Evolutionary conservation across 2,888 invertebrate genomes (phyloP), one percentile per base, ranked within the genome.

Genomic region (Oscheius sp.): DNA sequence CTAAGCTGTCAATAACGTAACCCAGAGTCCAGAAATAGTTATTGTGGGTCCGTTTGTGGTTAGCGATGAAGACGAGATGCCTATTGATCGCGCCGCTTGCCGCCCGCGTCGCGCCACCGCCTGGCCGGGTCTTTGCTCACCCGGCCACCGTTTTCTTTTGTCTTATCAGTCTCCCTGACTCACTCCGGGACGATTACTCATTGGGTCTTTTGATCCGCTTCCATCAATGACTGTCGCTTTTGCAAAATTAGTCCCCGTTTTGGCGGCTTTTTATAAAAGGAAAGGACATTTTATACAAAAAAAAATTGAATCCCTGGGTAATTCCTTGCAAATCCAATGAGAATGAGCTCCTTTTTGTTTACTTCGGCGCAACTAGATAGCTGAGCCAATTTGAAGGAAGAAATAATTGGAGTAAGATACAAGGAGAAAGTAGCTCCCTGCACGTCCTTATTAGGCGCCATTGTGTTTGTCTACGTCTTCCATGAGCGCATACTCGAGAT

Each of bases 11-110:
- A n/a, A n/a, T n/a, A n/a, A n/a, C n/a, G n/a, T n/a, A n/a, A n/a
- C n/a, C n/a, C n/a, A n/a, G n/a, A n/a, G n/a, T n/a, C n/a, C n/a
- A n/a, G n/a, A n/a, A n/a, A n/a, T n/a, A n/a, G n/a, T n/a, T n/a
- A n/a, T n/a, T n/a, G n/a, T n/a, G n/a, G n/a, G n/a, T n/a, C n/a
- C n/a, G n/a, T n/a, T n/a, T n/a, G n/a, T n/a, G n/a, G n/a, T n/a
- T n/a, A 29, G 23, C 57, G 12, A 17, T 33, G 57, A 57, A 34
- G 34, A 20, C 34, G 57, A 57, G 57, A 37, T 37, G 57, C 20
- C 29, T 61, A 61, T 61, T 61, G 61, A 61, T 61, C 61, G 58
- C 25, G 45, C 27, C 45, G 61, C 61, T 29, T 61, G 61, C 61
- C 42, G 42, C 23, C 57, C 61, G 61, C 61, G 45, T 31, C 45